Conservation (phyloP, 2,888 invertebrate species). For the Metallyticus violacea region DNA sequence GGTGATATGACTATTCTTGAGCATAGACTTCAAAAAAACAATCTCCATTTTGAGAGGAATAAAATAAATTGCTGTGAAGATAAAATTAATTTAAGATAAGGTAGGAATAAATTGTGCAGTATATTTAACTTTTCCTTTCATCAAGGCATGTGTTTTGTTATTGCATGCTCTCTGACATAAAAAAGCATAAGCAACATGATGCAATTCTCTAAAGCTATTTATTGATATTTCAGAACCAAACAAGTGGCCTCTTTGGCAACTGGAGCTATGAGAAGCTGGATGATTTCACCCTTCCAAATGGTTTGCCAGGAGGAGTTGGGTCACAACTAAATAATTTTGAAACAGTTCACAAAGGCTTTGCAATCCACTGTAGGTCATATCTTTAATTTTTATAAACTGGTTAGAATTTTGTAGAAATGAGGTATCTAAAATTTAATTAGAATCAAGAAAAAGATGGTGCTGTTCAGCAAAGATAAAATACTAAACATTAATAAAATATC, state of each 20-base stretch:
- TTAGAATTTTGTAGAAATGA: too few species aligned
- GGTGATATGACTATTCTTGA: too few species aligned
- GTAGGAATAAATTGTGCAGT: too few species aligned
- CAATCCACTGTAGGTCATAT: constrained; percentile 69
- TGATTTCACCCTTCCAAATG: constrained; percentile 77
- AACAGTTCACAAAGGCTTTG: constrained; percentile 74
- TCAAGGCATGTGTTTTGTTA: neutral
- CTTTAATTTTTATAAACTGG: too few species aligned
- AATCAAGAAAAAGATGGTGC: too few species aligned
- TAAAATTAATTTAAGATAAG: neutral
- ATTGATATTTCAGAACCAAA: constrained; percentile 70
- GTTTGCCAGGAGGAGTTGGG: constrained; percentile 51
- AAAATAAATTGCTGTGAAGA: neutral
- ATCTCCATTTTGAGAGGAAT: neutral
- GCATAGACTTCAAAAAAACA: too few species aligned
- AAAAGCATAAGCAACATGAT: too few species aligned
- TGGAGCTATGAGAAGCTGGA: constrained; percentile 83
- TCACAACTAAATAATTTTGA: constrained; percentile 60
- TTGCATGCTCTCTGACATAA: neutral
- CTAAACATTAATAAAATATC: too few species aligned
- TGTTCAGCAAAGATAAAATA: too few species aligned
- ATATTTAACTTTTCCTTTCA: too few species aligned
- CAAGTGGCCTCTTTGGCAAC: constrained; percentile 83
- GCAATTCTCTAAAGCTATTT: too few species aligned
- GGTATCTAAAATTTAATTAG: too few species aligned